These are phyloP conservation scores for Nephrotoma flavescens DNA, from an alignment of 2,888 invertebrate species.

Conservation along the genomic window DNA sequence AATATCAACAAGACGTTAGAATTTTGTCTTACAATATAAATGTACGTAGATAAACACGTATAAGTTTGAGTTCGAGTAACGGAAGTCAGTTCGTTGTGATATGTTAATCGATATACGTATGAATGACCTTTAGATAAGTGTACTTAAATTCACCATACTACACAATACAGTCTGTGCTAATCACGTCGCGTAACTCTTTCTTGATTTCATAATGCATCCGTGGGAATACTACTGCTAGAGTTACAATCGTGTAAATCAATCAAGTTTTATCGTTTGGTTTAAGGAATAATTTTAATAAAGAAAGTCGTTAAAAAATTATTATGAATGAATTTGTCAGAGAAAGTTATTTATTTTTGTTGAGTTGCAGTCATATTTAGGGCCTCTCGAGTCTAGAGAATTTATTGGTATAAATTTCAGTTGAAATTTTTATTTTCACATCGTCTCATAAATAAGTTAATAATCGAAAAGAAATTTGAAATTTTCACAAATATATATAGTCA, in stretches of 20 bases:
- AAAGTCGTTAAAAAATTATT: not conserved
- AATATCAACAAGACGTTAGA: not conserved
- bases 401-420: too few species aligned
- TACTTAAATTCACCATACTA: not conserved
- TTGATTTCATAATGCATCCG: not conserved
- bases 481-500: too few species aligned
- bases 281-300: not conserved
- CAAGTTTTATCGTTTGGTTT: not conserved
- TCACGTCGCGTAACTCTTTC: not conserved
- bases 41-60: not conserved
- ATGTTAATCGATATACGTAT: not conserved
- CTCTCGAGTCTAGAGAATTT: too few species aligned
- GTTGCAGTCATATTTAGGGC: too few species aligned
- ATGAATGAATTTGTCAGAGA: not conserved
- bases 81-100: not conserved
- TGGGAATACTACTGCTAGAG: not conserved
- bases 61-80: not conserved
- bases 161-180: not conserved
- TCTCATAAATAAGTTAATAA: too few species aligned
- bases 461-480: too few species aligned
- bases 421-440: too few species aligned
- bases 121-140: not conserved
- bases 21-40: too few species aligned
- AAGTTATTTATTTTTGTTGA: not conserved
- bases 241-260: not conserved